Base-by-base conservation (phyloP, 2,113 vertebrate species). In the Drymodes brunneopygia region DNA sequence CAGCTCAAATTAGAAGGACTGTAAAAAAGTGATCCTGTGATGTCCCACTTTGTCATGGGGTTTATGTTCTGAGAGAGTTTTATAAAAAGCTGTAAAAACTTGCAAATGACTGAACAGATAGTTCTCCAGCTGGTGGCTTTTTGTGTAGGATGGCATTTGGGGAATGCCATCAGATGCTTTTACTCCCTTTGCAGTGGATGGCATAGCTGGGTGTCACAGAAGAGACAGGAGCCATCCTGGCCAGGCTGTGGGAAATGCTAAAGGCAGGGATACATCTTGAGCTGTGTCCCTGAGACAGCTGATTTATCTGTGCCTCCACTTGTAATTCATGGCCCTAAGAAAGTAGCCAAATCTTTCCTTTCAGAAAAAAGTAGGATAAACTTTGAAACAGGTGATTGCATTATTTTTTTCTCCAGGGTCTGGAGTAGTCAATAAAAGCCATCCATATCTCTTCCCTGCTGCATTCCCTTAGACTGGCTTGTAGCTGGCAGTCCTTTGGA, bases 141-240 rank as follows among this genome's bases (percentile, higher is more conserved):
- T 62, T 54, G 11, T 6, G 2, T 8, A 8, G 24, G 22, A 3
- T 29, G 77, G 28, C 15, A 25, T 44, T 23, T 58, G 44, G 48
- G 72, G 19, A 86, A 40, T 10, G 38, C 22, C 25, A 54, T 35
- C 7, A 86, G 40, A 44, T 44, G 36, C 4, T 24, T 73, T 81
- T 40, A 16, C 9, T 80, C 51, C 20, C 14, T 11, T 0, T 6
- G 2, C 4, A 33, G 35, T 21, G 17, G 1, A 1, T 85, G 31
- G 15, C 29, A 40, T 35, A 72, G 20, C 33, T 75, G 54, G 10
- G 31, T 67, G 27, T 10, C 23, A 71, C 18, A 29, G 42, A 36
- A 57, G 20, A 58, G 47, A 66, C 6, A 3, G 4, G 28, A 75
- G 42, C 17, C 6, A 13, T 20, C 28, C 25, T 66, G 70, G 28